These are phyloP conservation scores for Gastrophryne carolinensis DNA, from an alignment of 2,797 vertebrate species.

Conservation along the genomic window DNA sequence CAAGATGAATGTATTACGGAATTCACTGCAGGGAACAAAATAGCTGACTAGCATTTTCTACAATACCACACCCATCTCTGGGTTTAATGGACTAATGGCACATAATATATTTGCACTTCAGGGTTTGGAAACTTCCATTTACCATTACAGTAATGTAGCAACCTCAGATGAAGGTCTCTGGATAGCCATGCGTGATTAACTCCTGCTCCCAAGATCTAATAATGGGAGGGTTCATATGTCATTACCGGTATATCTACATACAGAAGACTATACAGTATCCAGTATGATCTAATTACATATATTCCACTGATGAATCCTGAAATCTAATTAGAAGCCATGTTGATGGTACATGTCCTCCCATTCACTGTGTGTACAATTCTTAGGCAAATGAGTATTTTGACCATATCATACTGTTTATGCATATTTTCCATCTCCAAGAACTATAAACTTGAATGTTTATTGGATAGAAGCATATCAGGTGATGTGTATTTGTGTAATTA, in stretches of 20 bases:
- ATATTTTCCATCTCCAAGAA: too few species aligned
- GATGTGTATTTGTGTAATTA: too few species aligned
- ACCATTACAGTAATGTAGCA: not conserved
- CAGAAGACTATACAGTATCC: too few species aligned
- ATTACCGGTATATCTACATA: too few species aligned
- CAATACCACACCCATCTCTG: conserved; percentile 9
- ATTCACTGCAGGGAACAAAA: conserved; percentile 13
- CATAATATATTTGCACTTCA: not conserved
- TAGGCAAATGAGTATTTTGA: too few species aligned
- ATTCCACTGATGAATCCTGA: not conserved
- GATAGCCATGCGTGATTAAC: not conserved
- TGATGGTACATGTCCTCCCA: too few species aligned
- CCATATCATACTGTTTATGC: too few species aligned
- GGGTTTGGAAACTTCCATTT: not conserved
- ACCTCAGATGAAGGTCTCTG: not conserved
- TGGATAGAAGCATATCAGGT: not conserved
- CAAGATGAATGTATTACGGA: too few species aligned
- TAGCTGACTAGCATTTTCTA: conserved; percentile 9
- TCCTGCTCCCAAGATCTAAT: not conserved
- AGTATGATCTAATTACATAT: too few species aligned
- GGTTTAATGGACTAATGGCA: not conserved
- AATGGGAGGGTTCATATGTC: not conserved
- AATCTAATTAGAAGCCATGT: not conserved
- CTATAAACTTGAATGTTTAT: not conserved
- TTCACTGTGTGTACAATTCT: too few species aligned